Evolutionary conservation across 1,140 invertebrate genomes (phyloP).

Genomic region (Drosophila hydei): DNA sequence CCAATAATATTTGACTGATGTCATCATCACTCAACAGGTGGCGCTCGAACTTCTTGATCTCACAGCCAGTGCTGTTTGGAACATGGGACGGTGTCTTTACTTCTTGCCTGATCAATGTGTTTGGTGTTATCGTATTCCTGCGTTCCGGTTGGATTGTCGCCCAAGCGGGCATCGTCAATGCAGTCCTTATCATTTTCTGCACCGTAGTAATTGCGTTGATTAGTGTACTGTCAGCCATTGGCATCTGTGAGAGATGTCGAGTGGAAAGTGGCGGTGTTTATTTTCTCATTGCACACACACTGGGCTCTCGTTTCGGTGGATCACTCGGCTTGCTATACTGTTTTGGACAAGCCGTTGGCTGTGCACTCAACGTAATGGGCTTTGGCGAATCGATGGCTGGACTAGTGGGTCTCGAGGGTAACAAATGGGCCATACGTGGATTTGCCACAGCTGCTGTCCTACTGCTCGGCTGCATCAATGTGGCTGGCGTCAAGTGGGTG

Average conservation of each 20-base stretch:
- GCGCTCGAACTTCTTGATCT: conserved; percentile 97
- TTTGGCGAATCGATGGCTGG: conserved; percentile 98
- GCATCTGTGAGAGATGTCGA: conserved; percentile 97
- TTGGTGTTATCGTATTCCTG: conserved; percentile 98
- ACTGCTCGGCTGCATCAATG: conserved; percentile 93
- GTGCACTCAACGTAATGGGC: conserved; percentile 96
- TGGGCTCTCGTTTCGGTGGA: conserved; percentile 96
- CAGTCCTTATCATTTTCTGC: conserved; percentile 94
- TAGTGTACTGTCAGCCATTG: conserved; percentile 96
- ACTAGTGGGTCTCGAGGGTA: conserved; percentile 89
- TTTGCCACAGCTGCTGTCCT: conserved; percentile 93
- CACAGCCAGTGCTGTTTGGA: conserved; percentile 96
- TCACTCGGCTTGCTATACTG: conserved; percentile 96
- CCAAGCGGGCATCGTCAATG: conserved; percentile 95
- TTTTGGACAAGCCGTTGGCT: conserved; percentile 98
- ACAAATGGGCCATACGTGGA: conserved; percentile 90
- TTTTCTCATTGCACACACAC: conserved; percentile 96
- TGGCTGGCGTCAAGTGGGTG: conserved; percentile 97
- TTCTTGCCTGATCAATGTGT: conserved; percentile 97
- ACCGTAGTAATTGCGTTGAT: conserved; percentile 93
- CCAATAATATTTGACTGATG: conserved; percentile 1
- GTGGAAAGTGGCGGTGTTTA: conserved; percentile 98
- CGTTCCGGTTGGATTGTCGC: conserved; percentile 98
- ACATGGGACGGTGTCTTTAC: conserved; percentile 96
- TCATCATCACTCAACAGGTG: conserved; percentile 87